These are phyloP conservation scores for Stegophylla sp. DNA, from an alignment of 2,888 invertebrate species.

Conservation along the genomic window DNA sequence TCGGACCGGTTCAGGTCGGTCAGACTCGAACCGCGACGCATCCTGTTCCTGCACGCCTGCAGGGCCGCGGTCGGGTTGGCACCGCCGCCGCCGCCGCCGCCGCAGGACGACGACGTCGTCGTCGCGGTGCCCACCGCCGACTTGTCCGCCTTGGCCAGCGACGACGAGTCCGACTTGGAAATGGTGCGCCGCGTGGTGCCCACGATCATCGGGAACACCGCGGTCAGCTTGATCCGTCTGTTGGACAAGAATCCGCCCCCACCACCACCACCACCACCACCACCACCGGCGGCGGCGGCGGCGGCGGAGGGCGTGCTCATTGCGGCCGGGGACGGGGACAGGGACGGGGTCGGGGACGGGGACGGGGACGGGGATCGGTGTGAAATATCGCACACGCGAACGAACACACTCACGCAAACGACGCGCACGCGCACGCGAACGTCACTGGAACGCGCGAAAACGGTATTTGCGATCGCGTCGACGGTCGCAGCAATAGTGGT, in stretches of 20 bases:
- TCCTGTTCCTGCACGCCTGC: constrained; percentile 63
- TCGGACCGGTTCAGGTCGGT: constrained; percentile 75
- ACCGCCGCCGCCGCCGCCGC: constrained; percentile 12
- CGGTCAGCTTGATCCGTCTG: constrained; percentile 42
- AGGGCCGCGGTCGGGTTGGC: constrained; percentile 62
- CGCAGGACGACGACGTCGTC: no score
- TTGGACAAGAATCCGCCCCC: constrained; percentile 42
- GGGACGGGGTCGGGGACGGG: no score
- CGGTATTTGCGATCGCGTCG: constrained; percentile 12
- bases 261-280: neutral
- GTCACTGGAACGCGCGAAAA: constrained; percentile 7
- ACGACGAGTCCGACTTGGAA: constrained; percentile 35
- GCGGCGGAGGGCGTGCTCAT: no score
- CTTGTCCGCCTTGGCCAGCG: constrained; percentile 31
- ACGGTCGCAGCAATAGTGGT: no score
- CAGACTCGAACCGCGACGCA: constrained; percentile 76
- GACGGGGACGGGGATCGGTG: neutral
- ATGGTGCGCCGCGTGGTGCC: constrained; percentile 36
- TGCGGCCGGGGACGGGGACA: no score
- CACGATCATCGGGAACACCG: constrained; percentile 48
- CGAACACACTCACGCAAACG: neutral
- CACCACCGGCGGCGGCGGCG: constrained; percentile 19
- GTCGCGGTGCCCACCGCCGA: constrained; percentile 2
- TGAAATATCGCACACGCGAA: no score
- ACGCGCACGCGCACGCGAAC: neutral